phyloP scores from a whole-genome alignment of 2,113 vertebrate species.

The Notarius lentiginosus region DNA sequence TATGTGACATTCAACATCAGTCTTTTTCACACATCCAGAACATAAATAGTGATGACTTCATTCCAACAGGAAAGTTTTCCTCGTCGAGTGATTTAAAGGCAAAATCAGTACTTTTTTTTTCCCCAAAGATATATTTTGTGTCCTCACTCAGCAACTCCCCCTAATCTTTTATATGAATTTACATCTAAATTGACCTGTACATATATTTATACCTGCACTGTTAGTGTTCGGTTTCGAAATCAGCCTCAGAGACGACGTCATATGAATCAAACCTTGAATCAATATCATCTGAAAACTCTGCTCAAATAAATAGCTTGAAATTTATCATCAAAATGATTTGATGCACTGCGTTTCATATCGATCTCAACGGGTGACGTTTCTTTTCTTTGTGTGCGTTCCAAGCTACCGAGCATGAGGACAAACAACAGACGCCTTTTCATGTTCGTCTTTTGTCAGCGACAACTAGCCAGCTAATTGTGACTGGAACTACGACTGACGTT shows the following conservation, averaged over 20 bases:
- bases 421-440: too few relatives aligned
- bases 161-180: conserved; percentile 13
- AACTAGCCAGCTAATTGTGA: not conserved
- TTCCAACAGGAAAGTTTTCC: conserved; percentile 2
- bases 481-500: not conserved
- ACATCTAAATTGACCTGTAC: conserved; percentile 32
- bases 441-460: too few relatives aligned
- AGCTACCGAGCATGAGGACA: not conserved
- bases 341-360: not conserved
- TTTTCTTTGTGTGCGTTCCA: not conserved
- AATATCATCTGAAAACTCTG: not conserved
- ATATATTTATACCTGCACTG: conserved; percentile 15
- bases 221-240: not conserved
- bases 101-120: not conserved
- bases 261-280: not conserved
- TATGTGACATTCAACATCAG: conserved; percentile 19
- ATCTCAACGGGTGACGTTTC: not conserved
- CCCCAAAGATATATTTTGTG: not conserved
- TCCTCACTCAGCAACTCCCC: not conserved
- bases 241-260: not conserved
- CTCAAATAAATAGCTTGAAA: not conserved
- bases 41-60: conserved; percentile 27
- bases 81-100: not conserved
- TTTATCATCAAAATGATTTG: not conserved
- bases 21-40: conserved; percentile 9